Evolutionary conservation across 2,888 invertebrate species (phyloP).

Genomic region (Chymomyza fuscimana): DNA sequence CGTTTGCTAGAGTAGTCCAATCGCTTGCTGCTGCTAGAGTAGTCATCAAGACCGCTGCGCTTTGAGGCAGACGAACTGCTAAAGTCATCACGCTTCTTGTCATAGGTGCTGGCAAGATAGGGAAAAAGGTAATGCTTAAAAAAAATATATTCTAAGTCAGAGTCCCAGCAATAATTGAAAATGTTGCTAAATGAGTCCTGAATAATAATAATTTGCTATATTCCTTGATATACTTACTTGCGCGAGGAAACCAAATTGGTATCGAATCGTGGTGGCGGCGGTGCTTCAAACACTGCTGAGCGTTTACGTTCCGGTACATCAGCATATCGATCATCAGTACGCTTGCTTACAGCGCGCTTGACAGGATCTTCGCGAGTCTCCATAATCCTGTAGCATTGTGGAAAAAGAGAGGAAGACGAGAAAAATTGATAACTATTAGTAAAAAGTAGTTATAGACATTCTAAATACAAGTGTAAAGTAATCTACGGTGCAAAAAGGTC

Average conservation of each 20-base stretch:
- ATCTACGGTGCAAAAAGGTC: neutral
- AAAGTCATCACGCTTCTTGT: slow-evolving; percentile 79
- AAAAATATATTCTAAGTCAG: neutral
- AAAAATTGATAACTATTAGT: slow-evolving; percentile 32
- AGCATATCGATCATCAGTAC: slow-evolving; percentile 77
- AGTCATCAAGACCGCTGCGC: slow-evolving; percentile 75
- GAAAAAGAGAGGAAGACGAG: slow-evolving; percentile 51
- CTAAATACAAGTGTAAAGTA: neutral
- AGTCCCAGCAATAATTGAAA: no score
- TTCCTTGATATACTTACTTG: slow-evolving; percentile 55
- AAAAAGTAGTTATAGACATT: neutral
- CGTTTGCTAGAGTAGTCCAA: slow-evolving; percentile 65
- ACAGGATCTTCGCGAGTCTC: slow-evolving; percentile 78
- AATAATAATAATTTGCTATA: neutral
- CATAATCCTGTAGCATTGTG: slow-evolving; percentile 71
- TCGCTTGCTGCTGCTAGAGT: slow-evolving; percentile 68
- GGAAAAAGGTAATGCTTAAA: neutral
- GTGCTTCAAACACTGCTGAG: slow-evolving; percentile 77
- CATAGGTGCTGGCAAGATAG: slow-evolving; percentile 56
- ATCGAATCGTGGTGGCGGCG: slow-evolving; percentile 80
- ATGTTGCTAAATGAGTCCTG: no score
- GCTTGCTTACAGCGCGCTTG: slow-evolving; percentile 77
- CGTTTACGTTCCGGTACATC: slow-evolving; percentile 78
- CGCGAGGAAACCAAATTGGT: slow-evolving; percentile 76
- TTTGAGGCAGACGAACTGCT: slow-evolving; percentile 69